These are phyloP conservation scores for Halictus ligatus DNA, from an alignment of 2,888 invertebrate species.

Conservation along the genomic window DNA sequence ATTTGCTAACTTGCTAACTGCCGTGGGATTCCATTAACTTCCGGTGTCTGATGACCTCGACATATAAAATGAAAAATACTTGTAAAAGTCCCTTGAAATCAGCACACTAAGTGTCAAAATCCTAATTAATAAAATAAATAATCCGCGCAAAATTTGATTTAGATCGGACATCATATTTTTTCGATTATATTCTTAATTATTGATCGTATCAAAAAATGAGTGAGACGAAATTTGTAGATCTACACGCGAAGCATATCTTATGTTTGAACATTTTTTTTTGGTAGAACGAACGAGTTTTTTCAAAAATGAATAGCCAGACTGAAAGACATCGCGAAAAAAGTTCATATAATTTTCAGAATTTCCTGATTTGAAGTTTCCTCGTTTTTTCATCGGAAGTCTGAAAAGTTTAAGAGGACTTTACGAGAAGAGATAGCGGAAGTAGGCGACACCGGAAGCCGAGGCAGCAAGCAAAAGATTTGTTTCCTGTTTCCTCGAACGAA, in stretches of 20 bases:
- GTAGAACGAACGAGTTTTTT: neutral
- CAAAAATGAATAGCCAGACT: neutral
- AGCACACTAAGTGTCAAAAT: no score
- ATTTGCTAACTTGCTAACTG: neutral
- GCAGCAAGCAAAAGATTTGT: neutral
- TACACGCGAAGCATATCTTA: neutral
- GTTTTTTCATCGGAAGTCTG: neutral
- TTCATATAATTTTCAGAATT: neutral
- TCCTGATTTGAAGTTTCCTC: neutral
- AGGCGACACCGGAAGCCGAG: neutral
- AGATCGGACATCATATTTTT: neutral
- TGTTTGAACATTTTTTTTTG: neutral
- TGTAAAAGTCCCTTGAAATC: no score
- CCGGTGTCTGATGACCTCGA: neutral
- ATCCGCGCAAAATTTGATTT: neutral
- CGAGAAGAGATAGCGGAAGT: neutral
- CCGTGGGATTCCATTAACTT: neutral
- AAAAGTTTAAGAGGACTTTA: neutral
- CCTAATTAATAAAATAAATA: neutral
- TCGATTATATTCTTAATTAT: neutral
- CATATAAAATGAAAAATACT: no score
- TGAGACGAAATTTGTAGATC: neutral
- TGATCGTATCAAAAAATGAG: neutral
- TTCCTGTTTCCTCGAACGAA: constrained; percentile 25
- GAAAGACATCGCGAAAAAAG: neutral